Base-by-base conservation (phyloP, 2,888 invertebrate species). In the Euphydryas editha region DNA sequence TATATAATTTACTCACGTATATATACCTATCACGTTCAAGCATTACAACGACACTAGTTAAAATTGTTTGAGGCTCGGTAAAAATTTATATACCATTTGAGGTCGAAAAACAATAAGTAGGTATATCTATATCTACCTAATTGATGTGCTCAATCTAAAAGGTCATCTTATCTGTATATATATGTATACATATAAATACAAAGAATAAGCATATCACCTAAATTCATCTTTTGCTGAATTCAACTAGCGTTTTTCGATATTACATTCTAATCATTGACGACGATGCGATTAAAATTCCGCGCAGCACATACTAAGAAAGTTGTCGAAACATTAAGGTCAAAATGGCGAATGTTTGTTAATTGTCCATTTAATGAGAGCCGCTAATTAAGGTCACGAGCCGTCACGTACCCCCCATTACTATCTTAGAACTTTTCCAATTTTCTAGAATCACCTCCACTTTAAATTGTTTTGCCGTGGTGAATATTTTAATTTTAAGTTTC, bases 401-500 rank as follows among this genome's bases (percentile, higher is more conserved):
- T 80, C 83, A 80, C 81, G 81, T 81, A 76, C 78, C 70, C 70
- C 71, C 75, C 76, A 78, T 79, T 80, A 77, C 81, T 80, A 80
- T 78, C 78, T 79, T 75, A 77, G 84, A 90, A 91, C 85, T 90
- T 90, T 90, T 86, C 86, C 86, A 86, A 90, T 91, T 88, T 86
- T 83, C 84, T 77, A 81, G 82, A 82, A 83, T 85, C 78, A 78
- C 78, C 76, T 74, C 75, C 79, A 79, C 78, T 81, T 84, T 77
- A 75, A 81, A 81, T 80, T 76, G 76, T 73, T 78, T 74, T 76
- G 76, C 56, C 51, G 65, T 62, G 39, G 56, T 69, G 57, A 60
- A 65, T 69, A 69, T 63, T 69, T 65, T 47, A 69, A 65, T 62
- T 68, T 60, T 58, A 65, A 54, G 54, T 59, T 42, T 59, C 59